A percentile compares a stretch with the other conserved stretches of the same genome.
Conservation (phyloP, 2,888 invertebrate genomes). For the Spodoptera littoralis region DNA sequence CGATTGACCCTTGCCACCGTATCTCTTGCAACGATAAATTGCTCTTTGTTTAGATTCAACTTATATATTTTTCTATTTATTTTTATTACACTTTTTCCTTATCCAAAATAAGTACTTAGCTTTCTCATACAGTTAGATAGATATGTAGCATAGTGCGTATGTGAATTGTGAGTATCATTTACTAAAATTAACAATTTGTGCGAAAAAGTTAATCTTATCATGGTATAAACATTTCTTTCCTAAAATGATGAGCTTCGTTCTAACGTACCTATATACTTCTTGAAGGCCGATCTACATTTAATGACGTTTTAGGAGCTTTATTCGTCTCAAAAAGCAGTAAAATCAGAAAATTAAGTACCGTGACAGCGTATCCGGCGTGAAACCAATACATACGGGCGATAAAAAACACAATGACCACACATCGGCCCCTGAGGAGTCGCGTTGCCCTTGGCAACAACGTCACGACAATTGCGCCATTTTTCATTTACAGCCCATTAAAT, state of each 20-base stretch:
- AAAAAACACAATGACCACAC: slow-evolving; percentile 62
- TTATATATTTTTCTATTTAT: slow-evolving; percentile 47
- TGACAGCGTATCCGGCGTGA: slow-evolving; percentile 29
- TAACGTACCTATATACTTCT: no score
- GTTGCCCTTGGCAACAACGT: slow-evolving; percentile 60
- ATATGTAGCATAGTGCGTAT: no score
- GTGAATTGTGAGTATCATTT: no score
- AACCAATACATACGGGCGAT: slow-evolving; percentile 64
- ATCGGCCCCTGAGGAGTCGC: slow-evolving; percentile 48
- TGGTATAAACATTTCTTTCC: no score
- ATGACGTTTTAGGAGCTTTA: slow-evolving; percentile 7
- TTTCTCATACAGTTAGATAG: slow-evolving; percentile 3
- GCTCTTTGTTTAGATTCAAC: slow-evolving; percentile 63
- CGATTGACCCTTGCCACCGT: slow-evolving; percentile 64
- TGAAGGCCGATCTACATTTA: neutral
- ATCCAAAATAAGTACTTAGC: slow-evolving; percentile 19
- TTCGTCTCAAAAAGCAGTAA: slow-evolving; percentile 22
- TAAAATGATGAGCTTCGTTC: no score
- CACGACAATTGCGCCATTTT: slow-evolving; percentile 73
- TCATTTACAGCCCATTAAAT: slow-evolving; percentile 81
- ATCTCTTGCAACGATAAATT: slow-evolving; percentile 65
- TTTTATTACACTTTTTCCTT: slow-evolving; percentile 28
- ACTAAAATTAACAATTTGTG: no score
- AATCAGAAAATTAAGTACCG: slow-evolving; percentile 45
- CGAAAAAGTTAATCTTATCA: no score